Base-by-base conservation (phyloP, 2,888 invertebrate species). In the Pristionchus maxplancki region DNA sequence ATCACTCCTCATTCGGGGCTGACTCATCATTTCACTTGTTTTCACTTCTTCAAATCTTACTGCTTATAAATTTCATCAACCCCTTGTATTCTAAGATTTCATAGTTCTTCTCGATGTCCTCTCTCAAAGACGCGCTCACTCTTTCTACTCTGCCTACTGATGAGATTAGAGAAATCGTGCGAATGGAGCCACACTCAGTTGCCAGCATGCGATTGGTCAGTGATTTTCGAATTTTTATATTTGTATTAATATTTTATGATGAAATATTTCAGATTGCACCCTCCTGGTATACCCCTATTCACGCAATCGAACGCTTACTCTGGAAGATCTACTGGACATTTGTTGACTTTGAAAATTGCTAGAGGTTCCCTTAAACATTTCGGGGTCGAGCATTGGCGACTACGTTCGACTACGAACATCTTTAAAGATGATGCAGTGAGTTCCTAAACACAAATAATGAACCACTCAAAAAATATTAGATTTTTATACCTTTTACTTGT, bases 91-190 rank as follows among this genome's bases (percentile, higher is more conserved):
- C n/a, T n/a, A n/a, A n/a, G n/a, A n/a, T n/a, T n/a, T n/a, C n/a
- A n/a, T n/a, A n/a, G n/a, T n/a, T 78, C 88, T 8, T 87, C 87
- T 50, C 67, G 53, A 31, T 71, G 84, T 44, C 85, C 58, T 28
- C 67, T 37, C 50, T 17, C 74, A 31, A 71, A 1, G 34, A 71
- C 15, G 34, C 20, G 5, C 71, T 71, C 34, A 71, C 71, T 71
- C 71, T 71, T 8, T 15, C 71, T 5, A 24, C 20, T n/a, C 58
- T 58, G 24, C 58, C 58, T 24, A 24, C 58, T 9, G 58, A 58
- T 58, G 9, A 24, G 6, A 58, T 58, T 58, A 24, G 58, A 58
- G n/a, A 6, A 9, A 58, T 58, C n/a, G 58, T 8, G n/a, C 0
- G n/a, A 58, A 58, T 58, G 58, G 58, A 58, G 24, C 58, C 58